Percentiles rank a stretch among this genome's conserved stretches.
Evolutionary conservation across 2,888 invertebrate species (phyloP).

Genomic region (Syritta pipiens): DNA sequence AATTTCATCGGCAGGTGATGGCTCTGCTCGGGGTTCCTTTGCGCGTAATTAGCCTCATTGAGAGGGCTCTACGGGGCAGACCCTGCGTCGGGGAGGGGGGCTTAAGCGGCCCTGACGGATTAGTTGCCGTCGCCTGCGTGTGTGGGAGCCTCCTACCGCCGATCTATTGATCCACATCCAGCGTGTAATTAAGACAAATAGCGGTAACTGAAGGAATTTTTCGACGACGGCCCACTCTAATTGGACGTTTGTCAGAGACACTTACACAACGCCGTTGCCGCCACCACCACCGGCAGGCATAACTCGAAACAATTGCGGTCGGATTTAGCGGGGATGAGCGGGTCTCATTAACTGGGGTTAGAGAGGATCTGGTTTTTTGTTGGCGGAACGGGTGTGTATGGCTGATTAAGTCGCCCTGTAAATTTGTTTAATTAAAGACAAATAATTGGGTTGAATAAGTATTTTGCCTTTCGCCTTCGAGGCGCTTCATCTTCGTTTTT

Average conservation of each 20-base stretch:
- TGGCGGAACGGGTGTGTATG: not conserved
- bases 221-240: slow-evolving; percentile 4
- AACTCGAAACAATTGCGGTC: slow-evolving; percentile 29
- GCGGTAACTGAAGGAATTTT: not conserved
- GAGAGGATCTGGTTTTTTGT: not conserved
- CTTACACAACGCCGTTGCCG: not conserved
- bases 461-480: not conserved
- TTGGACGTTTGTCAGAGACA: not conserved
- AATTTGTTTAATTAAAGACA: slow-evolving; percentile 16
- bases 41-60: slow-evolving; percentile 34
- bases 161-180: not conserved
- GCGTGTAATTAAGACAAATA: slow-evolving; percentile 16
- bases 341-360: not conserved
- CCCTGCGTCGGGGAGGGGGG: not conserved
- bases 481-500: not conserved
- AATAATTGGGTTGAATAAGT: not conserved
- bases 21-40: no score
- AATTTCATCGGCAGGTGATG: no score
- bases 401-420: not conserved
- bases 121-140: not conserved
- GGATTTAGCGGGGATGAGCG: not conserved
- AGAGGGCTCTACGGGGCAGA: not conserved
- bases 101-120: slow-evolving; percentile 14
- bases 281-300: not conserved
- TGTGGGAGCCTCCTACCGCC: not conserved